Base-by-base conservation (phyloP, 2,797 vertebrate species). In the Balearica regulorum region DNA sequence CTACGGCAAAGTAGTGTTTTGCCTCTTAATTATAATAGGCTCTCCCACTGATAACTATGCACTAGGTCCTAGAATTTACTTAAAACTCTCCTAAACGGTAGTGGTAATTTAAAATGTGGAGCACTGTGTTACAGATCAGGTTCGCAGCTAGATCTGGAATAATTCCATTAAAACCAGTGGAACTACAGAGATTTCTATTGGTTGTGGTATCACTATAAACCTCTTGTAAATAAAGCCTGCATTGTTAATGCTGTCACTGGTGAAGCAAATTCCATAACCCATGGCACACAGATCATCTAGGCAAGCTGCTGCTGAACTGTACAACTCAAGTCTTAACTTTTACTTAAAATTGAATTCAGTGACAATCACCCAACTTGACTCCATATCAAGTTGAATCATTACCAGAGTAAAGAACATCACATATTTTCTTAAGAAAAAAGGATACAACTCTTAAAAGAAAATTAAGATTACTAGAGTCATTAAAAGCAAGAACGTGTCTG, bases 81-180 rank as follows among this genome's bases (percentile, higher is more conserved):
- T 80, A 49, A 43, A 92, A 69, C 58, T 94, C 71, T 62, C 70
- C 43, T 83, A 76, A 95, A 86, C 53, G 72, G 76, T 13, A 72
- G 69, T 65, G 72, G 55, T 95, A 76, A 93, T 94, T 89, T 86
- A 94, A 92, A 95, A 88, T 57, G 85, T 70, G 58, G 70, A 93
- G 76, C 83, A 90, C 89, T 88, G 73, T 62, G 77, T 66, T 89
- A 83, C 72, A 81, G 90, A 92, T 78, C 79, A 82, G 92, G 96
- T 96, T 76, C 9, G 5, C 76, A 85, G 71, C 64, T 48, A 93
- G 71, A 94, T 91, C 83, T 97, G 95, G 82, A 96, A 83, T 91
- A 95, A 89, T 81, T 97, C 95, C 91, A 96, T 90, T 94, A 94
- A 94, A 95, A 91, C 76, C 80, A 93, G 80, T 66, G 76, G 87